phyloP scores from a whole-genome alignment of 2,888 invertebrate genomes.

The Pristionchus japonicus region DNA sequence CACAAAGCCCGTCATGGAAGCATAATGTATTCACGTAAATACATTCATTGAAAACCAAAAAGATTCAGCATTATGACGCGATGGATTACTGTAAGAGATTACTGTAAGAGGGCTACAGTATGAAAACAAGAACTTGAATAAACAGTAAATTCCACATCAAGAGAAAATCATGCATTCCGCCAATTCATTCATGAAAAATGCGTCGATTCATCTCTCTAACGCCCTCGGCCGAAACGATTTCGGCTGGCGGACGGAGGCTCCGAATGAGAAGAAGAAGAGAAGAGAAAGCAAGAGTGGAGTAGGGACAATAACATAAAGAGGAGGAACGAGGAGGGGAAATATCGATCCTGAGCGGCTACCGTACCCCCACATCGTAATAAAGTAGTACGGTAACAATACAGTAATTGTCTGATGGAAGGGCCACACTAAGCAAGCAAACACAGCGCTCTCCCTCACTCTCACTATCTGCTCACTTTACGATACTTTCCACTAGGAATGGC shows the following conservation, averaged over 20 bases:
- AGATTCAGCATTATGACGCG: too few species aligned
- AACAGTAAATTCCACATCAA: too few species aligned
- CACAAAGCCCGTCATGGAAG: too few species aligned
- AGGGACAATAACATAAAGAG: not conserved
- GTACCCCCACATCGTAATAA: not conserved
- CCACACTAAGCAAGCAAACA: not conserved
- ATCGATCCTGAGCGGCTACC: conserved; percentile 4
- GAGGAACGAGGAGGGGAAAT: not conserved
- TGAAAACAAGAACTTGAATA: too few species aligned
- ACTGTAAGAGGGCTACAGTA: not conserved
- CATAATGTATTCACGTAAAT: too few species aligned
- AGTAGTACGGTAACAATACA: not conserved
- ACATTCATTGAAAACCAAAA: too few species aligned
- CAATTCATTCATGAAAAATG: not conserved
- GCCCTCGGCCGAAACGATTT: not conserved
- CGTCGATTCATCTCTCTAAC: not conserved
- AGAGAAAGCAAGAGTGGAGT: not conserved
- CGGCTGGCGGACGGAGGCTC: not conserved
- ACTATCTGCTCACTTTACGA: conserved; percentile 32
- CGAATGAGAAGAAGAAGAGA: not conserved
- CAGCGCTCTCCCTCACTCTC: not conserved
- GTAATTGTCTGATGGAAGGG: not conserved
- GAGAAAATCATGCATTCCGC: not conserved
- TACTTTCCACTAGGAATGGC: not conserved
- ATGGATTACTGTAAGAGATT: not conserved